Evolutionary conservation across 2,113 vertebrate species (phyloP), one percentile per base, ranked within the genome.

Genomic region (Micronycteris hirsuta): DNA sequence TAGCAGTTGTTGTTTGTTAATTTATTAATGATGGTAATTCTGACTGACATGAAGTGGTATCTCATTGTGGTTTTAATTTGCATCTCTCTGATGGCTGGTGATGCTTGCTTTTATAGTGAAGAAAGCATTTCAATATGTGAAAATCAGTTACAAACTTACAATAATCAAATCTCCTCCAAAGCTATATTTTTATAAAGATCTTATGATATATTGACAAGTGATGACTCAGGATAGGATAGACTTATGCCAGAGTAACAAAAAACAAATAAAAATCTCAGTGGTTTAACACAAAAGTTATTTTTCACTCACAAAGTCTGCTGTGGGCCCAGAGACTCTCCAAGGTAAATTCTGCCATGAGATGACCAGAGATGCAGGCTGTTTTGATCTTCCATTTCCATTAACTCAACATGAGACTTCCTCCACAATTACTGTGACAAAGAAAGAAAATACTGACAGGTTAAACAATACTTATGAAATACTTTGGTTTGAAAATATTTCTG

Each of bases 401-500:
- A 38, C 12, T 94, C 56, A 94, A 24, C 5, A 13, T 49, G 31
- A 88, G n/a, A 45, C 20, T 14, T 88, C 26, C 47, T 87, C 52
- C 31, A 52, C 7, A 83, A 77, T 36, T 93, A 36, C 47, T 95
- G 22, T 16, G 26, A 45, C 7, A 87, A 54, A 94, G 63, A 28
- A 96, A 65, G 58, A 91, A 33, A 85, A 61, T 26, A 28, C 56
- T 81, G 36, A 67, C 88, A 84, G 3, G 36, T 82, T 14, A 93
- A 89, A 92, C 6, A 41, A 9, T 76, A 17, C 31, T 16, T 95
- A 67, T 68, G 80, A 89, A 89, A 83, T 63, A 63, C 22, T 73
- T 93, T 81, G 47, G 13, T 90, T 49, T 93, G 43, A 49, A 87
- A 94, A 47, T 84, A 41, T 94, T 86, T 89, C 26, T 83, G 13